Conservation (phyloP, 1,140 invertebrate species). For the Druon quercuslanigerum region DNA sequence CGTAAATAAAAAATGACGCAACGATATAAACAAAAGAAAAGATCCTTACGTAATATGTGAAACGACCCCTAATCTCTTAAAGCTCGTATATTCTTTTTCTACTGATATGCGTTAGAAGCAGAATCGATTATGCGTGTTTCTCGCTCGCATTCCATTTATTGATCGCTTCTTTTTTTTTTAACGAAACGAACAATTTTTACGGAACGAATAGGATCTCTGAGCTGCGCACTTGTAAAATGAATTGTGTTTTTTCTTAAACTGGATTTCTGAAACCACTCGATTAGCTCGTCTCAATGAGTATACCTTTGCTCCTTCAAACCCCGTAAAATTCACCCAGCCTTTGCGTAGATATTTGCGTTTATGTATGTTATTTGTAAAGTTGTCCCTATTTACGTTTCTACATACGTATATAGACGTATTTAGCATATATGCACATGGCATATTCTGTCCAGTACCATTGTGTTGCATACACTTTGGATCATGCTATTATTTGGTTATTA, state of each 20-base stretch:
- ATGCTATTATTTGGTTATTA: conserved; percentile 58
- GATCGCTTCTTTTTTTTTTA: background rate
- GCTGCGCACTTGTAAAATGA: too few species aligned
- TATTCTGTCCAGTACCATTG: conserved; percentile 52
- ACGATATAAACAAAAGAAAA: too few species aligned
- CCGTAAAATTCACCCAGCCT: conserved; percentile 48
- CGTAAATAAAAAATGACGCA: too few species aligned
- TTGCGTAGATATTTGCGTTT: conserved; percentile 58
- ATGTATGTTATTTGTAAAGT: conserved; percentile 65
- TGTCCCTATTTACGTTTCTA: conserved; percentile 58
- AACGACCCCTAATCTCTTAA: too few species aligned
- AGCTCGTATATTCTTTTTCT: background rate
- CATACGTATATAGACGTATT: conserved; percentile 35
- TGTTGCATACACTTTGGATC: conserved; percentile 54
- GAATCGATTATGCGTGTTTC: conserved; percentile 2
- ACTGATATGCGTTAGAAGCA: background rate
- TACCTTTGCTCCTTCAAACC: conserved; percentile 49
- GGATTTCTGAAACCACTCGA: conserved; percentile 33
- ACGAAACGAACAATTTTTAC: background rate
- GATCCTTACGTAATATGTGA: too few species aligned
- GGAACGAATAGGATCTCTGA: background rate
- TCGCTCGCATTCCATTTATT: conserved; percentile 11
- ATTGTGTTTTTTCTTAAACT: conserved; percentile 39
- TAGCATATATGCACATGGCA: conserved; percentile 42
- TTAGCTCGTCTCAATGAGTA: conserved; percentile 41